Conservation (phyloP, 2,797 vertebrate genomes). For the Tragelaphus eurycerus region DNA sequence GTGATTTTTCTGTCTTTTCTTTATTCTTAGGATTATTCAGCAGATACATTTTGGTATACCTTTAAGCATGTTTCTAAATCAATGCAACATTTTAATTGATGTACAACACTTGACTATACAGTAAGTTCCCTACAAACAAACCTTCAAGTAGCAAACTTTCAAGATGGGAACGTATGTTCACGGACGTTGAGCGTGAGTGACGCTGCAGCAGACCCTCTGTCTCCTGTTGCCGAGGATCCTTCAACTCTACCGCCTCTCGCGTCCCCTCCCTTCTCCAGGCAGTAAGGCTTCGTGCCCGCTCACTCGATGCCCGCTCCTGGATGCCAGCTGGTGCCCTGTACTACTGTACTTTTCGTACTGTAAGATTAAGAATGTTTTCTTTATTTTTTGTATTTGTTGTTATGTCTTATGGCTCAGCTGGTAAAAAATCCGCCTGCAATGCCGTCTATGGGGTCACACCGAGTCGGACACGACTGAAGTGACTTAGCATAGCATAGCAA, state of each 20-base stretch:
- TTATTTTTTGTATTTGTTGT: not conserved
- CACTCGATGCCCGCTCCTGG: not conserved
- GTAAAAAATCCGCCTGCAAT: not conserved
- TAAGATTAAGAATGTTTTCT: not conserved
- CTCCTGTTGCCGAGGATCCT: not conserved
- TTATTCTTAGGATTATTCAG: not conserved
- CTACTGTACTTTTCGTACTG: not conserved
- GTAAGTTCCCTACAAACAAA: not conserved
- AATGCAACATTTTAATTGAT: not conserved
- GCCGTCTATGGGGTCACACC: not conserved
- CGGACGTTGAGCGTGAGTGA: fast-evolving
- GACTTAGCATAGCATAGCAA: not conserved
- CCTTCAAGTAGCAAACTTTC: not conserved
- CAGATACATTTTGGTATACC: not conserved
- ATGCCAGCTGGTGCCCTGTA: not conserved
- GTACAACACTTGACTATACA: not conserved
- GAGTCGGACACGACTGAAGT: no score
- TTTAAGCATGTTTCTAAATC: not conserved
- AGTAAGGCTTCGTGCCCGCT: not conserved
- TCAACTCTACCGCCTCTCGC: fast-evolving
- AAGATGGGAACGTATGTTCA: fast-evolving
- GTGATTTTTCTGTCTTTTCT: not conserved
- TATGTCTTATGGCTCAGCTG: not conserved
- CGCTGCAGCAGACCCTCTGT: fast-evolving
- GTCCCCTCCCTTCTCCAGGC: not conserved